These are phyloP conservation scores for Drosophila subquinaria DNA, from an alignment of 2,888 invertebrate genomes.

Conservation along the genomic window DNA sequence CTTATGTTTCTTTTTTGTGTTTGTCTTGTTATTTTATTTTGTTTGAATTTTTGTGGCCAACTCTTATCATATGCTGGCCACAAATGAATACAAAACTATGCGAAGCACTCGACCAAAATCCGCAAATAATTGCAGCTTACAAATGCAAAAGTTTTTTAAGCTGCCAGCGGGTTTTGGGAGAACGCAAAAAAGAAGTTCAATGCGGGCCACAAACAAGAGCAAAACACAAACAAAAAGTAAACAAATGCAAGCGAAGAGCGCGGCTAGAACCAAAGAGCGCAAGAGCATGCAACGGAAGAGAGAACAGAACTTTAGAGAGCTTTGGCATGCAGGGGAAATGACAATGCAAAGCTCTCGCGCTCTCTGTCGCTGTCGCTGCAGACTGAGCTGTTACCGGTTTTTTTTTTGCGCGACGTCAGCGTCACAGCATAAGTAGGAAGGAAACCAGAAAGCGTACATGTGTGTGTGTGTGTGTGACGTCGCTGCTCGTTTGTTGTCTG, in stretches of 20 bases:
- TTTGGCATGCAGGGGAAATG: constrained; percentile 44
- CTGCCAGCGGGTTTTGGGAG: neutral
- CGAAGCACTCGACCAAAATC: constrained; percentile 30
- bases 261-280: neutral
- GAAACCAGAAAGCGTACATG: constrained; percentile 69
- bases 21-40: neutral
- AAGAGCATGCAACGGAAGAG: neutral
- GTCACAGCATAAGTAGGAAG: constrained; percentile 74
- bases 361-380: constrained; percentile 19
- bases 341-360: constrained; percentile 42
- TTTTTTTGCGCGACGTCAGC: constrained; percentile 46
- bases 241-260: constrained; percentile 55
- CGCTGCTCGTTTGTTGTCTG: constrained; percentile 47
- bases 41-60: constrained; percentile 8
- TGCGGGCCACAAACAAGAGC: constrained; percentile 52
- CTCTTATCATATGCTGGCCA: constrained; percentile 23
- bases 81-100: constrained; percentile 7
- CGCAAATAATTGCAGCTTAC: constrained; percentile 59
- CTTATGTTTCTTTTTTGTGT: neutral
- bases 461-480: constrained; percentile 44
- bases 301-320: constrained; percentile 16
- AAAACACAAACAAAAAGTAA: constrained; percentile 56
- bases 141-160: constrained; percentile 33
- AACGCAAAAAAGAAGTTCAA: constrained; percentile 20
- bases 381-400: constrained; percentile 68